These are phyloP conservation scores for Rousettus madagascariensis DNA, from an alignment of 2,797 vertebrate genomes.

Conservation along the genomic window DNA sequence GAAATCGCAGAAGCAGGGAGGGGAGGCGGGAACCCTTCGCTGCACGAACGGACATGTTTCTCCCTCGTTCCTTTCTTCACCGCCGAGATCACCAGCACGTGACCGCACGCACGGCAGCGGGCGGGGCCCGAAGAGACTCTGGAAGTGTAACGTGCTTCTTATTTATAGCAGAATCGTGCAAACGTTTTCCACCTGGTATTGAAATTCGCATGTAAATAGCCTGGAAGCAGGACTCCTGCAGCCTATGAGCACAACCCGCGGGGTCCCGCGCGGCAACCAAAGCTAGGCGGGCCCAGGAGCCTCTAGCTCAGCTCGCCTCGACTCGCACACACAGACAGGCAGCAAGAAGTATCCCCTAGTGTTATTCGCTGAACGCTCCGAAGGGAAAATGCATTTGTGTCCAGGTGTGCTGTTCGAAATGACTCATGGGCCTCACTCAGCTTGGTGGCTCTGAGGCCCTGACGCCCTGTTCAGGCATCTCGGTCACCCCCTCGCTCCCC, in stretches of 20 bases:
- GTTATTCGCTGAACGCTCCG: background rate
- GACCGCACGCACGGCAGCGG: background rate
- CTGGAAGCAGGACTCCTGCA: background rate
- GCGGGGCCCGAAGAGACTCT: background rate
- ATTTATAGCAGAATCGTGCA: background rate
- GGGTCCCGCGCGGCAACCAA: rapidly evolving
- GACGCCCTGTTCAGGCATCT: background rate
- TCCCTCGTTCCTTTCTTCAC: background rate
- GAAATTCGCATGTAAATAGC: background rate
- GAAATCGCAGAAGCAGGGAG: rapidly evolving
- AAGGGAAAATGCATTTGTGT: background rate
- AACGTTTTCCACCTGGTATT: background rate
- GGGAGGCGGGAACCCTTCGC: too few relatives aligned
- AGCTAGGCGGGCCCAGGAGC: background rate
- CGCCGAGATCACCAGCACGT: background rate
- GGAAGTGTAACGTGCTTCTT: constrained; percentile 9
- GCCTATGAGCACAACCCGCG: rapidly evolving
- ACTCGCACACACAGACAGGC: background rate
- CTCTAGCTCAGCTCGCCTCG: background rate
- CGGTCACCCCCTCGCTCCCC: background rate
- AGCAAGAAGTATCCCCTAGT: background rate
- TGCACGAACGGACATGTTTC: rapidly evolving
- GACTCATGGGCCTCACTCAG: background rate
- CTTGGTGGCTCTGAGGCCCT: background rate
- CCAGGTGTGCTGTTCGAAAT: background rate